These are phyloP conservation scores for Protobothrops mucrosquamatus DNA, from an alignment of 2,113 vertebrate genomes.

Conservation along the genomic window DNA sequence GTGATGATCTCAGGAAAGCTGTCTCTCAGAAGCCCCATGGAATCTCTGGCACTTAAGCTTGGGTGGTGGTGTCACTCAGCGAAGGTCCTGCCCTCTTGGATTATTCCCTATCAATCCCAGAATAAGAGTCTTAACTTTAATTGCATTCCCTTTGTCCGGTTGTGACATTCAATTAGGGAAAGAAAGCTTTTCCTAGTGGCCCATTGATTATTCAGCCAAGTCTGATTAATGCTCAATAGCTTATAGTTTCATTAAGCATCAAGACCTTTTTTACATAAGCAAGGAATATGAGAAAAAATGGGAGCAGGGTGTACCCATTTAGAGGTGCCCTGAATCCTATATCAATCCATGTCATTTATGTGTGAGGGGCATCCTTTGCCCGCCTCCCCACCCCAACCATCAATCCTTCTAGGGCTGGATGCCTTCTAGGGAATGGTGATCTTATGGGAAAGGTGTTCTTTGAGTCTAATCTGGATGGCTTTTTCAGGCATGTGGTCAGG, in stretches of 20 bases:
- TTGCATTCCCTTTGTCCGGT: not conserved
- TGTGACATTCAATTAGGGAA: not conserved
- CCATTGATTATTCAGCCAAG: not conserved
- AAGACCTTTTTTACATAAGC: not conserved
- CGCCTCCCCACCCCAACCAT: rapidly evolving
- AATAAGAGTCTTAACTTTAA: not conserved
- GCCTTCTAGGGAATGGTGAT: not conserved
- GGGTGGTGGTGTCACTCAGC: not conserved
- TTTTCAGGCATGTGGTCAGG: conserved; percentile 3
- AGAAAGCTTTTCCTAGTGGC: not conserved
- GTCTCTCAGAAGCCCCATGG: no score
- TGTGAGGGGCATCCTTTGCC: not conserved
- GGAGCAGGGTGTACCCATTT: not conserved
- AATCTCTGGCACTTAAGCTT: not conserved
- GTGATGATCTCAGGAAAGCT: not conserved
- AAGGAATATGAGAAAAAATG: not conserved
- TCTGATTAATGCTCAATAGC: not conserved
- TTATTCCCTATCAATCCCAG: not conserved
- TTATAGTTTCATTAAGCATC: not conserved
- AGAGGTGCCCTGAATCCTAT: not conserved
- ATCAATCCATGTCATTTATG: no score
- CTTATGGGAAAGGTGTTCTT: not conserved
- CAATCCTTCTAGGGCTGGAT: not conserved
- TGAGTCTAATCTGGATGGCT: not conserved
- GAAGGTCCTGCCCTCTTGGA: no score